Evolutionary conservation across 2,797 vertebrate species (phyloP).

Genomic region (Champsocephalus gunnari): DNA sequence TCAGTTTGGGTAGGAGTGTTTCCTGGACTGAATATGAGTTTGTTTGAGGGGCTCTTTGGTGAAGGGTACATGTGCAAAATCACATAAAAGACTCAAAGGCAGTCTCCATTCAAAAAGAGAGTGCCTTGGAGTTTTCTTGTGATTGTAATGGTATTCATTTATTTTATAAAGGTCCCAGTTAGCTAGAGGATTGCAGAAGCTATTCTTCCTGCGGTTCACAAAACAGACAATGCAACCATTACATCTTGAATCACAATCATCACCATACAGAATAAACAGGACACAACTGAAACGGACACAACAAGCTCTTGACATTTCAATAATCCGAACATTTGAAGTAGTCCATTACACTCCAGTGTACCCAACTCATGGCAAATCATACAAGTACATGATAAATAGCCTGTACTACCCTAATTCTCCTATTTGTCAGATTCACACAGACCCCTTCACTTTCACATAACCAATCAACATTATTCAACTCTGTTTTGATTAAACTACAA

Average conservation of each 20-base stretch:
- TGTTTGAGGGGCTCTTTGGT: too few species aligned
- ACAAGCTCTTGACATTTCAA: background rate
- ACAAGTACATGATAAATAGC: background rate
- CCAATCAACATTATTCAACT: too few species aligned
- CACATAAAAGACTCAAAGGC: too few species aligned
- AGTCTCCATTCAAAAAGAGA: too few species aligned
- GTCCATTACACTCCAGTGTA: background rate
- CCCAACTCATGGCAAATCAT: background rate
- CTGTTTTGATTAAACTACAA: too few species aligned
- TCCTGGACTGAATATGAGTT: too few species aligned
- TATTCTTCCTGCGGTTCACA: background rate
- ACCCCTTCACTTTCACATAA: background rate
- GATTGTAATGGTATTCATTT: background rate
- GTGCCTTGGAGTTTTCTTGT: too few species aligned
- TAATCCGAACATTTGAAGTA: background rate
- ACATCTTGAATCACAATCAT: background rate
- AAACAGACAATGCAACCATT: conserved; percentile 1
- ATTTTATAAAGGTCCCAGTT: background rate
- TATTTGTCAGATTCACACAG: background rate
- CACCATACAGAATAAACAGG: background rate
- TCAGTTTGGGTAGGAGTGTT: too few species aligned
- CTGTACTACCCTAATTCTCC: background rate
- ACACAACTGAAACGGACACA: background rate
- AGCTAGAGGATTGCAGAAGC: background rate
- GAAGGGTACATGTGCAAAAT: too few species aligned